Evolutionary conservation across 1,140 invertebrate genomes (phyloP), one percentile per base, ranked within the genome.

Genomic region (Pristionchus pacificus): DNA sequence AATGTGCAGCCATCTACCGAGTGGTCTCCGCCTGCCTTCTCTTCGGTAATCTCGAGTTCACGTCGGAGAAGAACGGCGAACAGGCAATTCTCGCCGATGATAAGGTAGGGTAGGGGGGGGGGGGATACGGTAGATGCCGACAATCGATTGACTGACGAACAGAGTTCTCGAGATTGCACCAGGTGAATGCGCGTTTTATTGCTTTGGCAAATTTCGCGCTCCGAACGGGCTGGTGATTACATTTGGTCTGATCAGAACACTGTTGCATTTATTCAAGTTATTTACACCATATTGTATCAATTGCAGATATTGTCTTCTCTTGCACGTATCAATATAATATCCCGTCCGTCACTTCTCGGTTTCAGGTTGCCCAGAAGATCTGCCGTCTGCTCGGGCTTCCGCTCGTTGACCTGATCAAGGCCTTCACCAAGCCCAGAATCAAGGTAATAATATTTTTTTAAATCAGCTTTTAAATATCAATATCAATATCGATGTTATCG

Each of bases 1-100:
- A 49, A 49, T 6, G 38, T 85, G n/a, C 80, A 88, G 92, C 93
- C 60, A 93, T 98, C 75, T 95, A 97, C 85, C 89, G 92, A 71
- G 92, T 96, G 75, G 91, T 97, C 0, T 96, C 93, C 0, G 90
- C 94, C 19, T 92, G 95, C 0, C 89, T 98, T 83, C 86, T 95
- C 31, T 96, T 98, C 84, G 95, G 96, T 1, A 96, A 93, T 77
- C 95, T 98, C 92, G 91, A 93, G 84, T 97, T 98, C 86, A 92
- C 95, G 76, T 93, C 96, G 84, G 96, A 98, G 83, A 89, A 94
- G 74, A 98, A 95, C 85, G 93, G 91, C 15, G 96, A 98, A 85
- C 95, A 98, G 85, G 95, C 96, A 1, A 95, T 93, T 10, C 84
- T 98, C 30, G 95, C 95, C 0, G 95, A 98, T 80, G 97, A 98